These are phyloP conservation scores for Andrena hattorfiana DNA, from an alignment of 2,888 invertebrate species.

Conservation along the genomic window DNA sequence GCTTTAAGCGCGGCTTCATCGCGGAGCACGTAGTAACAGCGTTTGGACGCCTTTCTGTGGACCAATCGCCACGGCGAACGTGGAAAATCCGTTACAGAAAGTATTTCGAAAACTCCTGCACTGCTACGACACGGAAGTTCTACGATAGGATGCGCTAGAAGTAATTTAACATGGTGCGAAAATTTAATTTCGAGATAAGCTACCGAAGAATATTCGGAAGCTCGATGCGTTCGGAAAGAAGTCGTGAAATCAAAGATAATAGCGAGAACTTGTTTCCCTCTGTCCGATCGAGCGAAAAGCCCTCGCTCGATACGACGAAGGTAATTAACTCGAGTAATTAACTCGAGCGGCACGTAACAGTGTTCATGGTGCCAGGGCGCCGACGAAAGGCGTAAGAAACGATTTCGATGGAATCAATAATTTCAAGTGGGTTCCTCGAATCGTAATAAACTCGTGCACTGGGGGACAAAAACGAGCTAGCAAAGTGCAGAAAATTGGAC, in stretches of 20 bases:
- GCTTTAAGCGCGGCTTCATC: constrained; percentile 57
- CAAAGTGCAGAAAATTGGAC: background rate
- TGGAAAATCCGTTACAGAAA: constrained; percentile 23
- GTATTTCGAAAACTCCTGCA: background rate
- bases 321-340: constrained; percentile 36
- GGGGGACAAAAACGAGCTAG: background rate
- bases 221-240: background rate
- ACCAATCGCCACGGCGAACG: constrained; percentile 27
- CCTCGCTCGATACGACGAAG: constrained; percentile 16
- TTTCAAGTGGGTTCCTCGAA: background rate
- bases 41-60: constrained; percentile 27
- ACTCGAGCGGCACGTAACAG: constrained; percentile 14
- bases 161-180: too few relatives aligned
- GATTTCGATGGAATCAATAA: constrained; percentile 37
- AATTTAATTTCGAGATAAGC: background rate
- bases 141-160: too few relatives aligned
- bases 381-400: constrained; percentile 28
- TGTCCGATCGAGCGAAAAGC: constrained; percentile 13
- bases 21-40: constrained; percentile 63
- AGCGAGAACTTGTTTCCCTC: background rate
- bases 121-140: background rate
- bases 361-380: background rate
- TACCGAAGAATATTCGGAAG: background rate
- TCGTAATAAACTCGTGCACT: background rate
- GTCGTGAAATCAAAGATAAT: background rate